phyloP scores from a whole-genome alignment of 2,888 invertebrate genomes.

The Pandemis heparana region DNA sequence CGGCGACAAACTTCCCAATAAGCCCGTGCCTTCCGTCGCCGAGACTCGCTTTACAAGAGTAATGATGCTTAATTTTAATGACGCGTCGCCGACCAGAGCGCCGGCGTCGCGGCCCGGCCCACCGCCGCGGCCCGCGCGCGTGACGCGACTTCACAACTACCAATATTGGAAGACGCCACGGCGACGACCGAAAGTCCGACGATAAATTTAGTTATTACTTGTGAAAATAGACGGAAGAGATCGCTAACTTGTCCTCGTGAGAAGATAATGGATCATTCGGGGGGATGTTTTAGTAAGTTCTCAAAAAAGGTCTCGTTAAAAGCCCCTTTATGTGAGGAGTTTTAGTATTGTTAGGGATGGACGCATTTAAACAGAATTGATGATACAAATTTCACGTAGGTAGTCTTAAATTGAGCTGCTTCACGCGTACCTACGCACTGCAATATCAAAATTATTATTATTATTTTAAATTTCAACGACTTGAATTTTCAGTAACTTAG shows the following conservation, averaged over 20 bases:
- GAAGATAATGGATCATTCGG: constrained; percentile 84
- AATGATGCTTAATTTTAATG: constrained; percentile 86
- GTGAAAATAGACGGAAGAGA: constrained; percentile 85
- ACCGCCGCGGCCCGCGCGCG: constrained; percentile 56
- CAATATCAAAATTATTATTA: neutral
- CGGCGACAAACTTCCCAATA: constrained; percentile 78
- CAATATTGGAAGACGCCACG: constrained; percentile 79
- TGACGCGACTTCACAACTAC: constrained; percentile 75
- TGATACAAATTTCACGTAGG: constrained; percentile 58
- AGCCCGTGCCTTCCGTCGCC: constrained; percentile 71
- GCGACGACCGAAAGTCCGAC: constrained; percentile 79
- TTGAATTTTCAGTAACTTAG: neutral
- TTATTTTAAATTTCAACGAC: too few relatives aligned
- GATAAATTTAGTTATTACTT: constrained; percentile 86
- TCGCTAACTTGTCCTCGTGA: constrained; percentile 84
- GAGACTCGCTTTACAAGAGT: constrained; percentile 80
- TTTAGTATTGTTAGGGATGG: constrained; percentile 69
- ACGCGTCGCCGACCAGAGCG: constrained; percentile 75
- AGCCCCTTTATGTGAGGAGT: constrained; percentile 81
- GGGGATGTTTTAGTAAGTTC: constrained; percentile 80
- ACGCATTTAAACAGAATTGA: constrained; percentile 69
- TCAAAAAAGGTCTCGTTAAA: constrained; percentile 80
- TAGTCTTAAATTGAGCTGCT: neutral
- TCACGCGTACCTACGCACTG: neutral
- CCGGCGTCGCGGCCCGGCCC: constrained; percentile 54